phyloP scores from a whole-genome alignment of 2,113 vertebrate genomes.

The Anhinga rufa region DNA sequence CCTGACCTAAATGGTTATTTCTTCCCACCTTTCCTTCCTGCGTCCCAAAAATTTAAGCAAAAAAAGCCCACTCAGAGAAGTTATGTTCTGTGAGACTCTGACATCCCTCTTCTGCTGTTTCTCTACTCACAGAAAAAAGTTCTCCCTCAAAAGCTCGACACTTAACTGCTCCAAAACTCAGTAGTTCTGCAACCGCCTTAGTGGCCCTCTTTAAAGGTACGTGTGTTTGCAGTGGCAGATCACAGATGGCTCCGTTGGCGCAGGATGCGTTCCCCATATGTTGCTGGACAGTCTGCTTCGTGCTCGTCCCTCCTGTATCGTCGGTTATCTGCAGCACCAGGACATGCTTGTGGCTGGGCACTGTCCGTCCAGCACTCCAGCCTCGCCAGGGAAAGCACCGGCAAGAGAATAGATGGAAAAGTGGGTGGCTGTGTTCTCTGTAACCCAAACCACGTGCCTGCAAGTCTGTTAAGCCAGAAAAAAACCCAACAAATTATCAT shows the following conservation, averaged over 20 bases:
- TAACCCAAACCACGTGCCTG: neutral
- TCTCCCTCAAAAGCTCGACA: neutral
- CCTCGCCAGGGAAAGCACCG: neutral
- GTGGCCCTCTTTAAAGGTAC: neutral
- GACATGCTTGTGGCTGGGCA: neutral
- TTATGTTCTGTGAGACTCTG: neutral
- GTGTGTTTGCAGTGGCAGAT: neutral
- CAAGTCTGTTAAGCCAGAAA: neutral
- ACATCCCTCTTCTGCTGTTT: neutral
- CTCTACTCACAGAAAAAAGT: neutral
- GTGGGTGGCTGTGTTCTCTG: neutral
- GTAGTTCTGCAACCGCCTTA: neutral
- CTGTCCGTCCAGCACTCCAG: neutral
- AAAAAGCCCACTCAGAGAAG: neutral
- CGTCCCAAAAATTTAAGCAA: neutral
- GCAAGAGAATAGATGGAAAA: neutral
- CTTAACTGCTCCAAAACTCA: neutral
- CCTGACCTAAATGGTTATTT: neutral
- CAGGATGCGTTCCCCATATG: neutral
- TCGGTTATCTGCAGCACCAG: neutral
- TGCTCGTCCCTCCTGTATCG: neutral
- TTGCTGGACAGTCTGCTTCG: neutral
- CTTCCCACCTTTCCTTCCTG: neutral
- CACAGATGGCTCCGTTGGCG: neutral
- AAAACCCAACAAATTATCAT: neutral